These are phyloP conservation scores for Platycheirus rosarum DNA, from an alignment of 2,888 invertebrate genomes.

Conservation along the genomic window DNA sequence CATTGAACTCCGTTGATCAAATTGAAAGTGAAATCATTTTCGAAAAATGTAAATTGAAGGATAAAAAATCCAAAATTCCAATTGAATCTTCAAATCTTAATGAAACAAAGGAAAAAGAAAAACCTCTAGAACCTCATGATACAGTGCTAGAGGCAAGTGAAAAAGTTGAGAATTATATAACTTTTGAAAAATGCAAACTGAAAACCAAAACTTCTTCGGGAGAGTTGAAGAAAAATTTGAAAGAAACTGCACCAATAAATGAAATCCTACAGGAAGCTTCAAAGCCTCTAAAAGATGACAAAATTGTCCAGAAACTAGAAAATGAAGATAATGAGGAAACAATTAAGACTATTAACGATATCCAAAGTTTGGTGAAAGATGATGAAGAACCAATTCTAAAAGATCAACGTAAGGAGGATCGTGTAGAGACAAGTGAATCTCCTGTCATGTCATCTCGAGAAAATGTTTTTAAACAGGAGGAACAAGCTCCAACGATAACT, in stretches of 20 bases:
- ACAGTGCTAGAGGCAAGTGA: neutral
- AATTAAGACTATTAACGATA: neutral
- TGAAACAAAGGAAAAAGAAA: neutral
- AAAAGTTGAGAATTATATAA: neutral
- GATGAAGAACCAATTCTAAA: neutral
- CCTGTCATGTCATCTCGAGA: neutral
- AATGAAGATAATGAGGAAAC: too few relatives aligned
- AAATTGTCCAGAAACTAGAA: too few relatives aligned
- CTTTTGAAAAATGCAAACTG: conserved; percentile 21
- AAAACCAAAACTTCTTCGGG: neutral
- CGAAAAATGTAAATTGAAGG: conserved; percentile 21
- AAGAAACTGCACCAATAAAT: neutral
- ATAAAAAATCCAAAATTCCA: neutral
- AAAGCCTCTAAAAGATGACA: too few relatives aligned
- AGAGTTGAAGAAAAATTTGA: neutral
- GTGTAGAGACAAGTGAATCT: neutral
- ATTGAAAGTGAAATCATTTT: conserved; percentile 3
- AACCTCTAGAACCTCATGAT: neutral
- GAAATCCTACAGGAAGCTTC: neutral
- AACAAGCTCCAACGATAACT: neutral
- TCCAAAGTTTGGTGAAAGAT: neutral
- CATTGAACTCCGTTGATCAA: neutral
- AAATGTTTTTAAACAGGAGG: neutral
- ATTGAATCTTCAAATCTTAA: too few relatives aligned
- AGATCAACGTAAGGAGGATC: too few relatives aligned